A percentile compares a stretch with the other conserved stretches of the same genome.
Evolutionary conservation across 2,888 invertebrate genomes (phyloP).

Genomic region (Cactoblastis cactorum): DNA sequence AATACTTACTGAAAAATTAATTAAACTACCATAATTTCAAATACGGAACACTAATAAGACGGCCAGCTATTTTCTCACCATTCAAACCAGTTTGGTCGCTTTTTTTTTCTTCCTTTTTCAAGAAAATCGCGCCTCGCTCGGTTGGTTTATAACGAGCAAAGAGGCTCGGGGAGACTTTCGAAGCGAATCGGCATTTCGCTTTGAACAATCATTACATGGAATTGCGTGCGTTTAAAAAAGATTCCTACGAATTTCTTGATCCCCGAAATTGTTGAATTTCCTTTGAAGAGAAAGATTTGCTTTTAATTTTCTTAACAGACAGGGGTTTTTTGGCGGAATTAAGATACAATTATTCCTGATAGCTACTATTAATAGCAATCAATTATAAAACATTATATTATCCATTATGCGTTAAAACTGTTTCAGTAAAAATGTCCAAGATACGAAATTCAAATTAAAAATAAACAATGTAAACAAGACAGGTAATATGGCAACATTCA

Average conservation of each 20-base stretch:
- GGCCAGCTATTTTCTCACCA: constrained; percentile 9
- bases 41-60: constrained; percentile 5
- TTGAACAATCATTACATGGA: constrained; percentile 1
- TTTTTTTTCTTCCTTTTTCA: constrained; percentile 17
- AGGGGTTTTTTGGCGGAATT: too few relatives aligned
- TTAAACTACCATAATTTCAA: not conserved
- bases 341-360: too few relatives aligned
- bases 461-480: not conserved
- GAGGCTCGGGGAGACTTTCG: constrained; percentile 3
- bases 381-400: too few relatives aligned
- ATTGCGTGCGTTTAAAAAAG: not conserved
- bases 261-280: not conserved
- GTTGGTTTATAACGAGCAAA: constrained; percentile 16
- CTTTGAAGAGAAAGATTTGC: too few relatives aligned
- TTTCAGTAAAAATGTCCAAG: too few relatives aligned
- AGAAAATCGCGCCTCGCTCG: constrained; percentile 19
- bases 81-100: constrained; percentile 12
- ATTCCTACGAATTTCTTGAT: not conserved
- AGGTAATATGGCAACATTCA: not conserved
- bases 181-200: constrained; percentile 7
- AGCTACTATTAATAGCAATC: too few relatives aligned
- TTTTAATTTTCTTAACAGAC: not conserved
- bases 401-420: too few relatives aligned
- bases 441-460: too few relatives aligned
- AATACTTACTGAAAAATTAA: too few relatives aligned